Evolutionary conservation across 1,140 invertebrate species (phyloP).

Genomic region (Saccostrea glomerata): DNA sequence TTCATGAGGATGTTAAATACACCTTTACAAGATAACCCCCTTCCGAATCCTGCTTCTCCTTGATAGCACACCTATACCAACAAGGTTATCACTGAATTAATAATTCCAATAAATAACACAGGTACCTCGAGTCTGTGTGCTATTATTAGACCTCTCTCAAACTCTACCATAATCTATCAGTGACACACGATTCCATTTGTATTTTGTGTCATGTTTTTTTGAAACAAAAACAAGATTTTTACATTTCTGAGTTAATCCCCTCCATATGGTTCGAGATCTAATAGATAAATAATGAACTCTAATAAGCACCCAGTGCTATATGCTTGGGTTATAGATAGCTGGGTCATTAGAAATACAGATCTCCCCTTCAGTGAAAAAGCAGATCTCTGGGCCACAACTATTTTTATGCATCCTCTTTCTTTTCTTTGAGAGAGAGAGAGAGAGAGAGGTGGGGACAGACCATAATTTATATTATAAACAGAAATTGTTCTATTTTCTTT

Average conservation of each 20-base stretch:
- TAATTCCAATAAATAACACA: conserved; percentile 16
- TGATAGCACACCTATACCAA: not conserved
- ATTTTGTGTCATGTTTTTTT: conserved; percentile 3
- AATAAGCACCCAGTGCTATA: not conserved
- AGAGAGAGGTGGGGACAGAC: too few relatives aligned
- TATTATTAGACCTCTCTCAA: conserved; percentile 5
- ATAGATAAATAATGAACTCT: conserved; percentile 32
- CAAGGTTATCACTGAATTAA: conserved; percentile 11
- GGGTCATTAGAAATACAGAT: conserved; percentile 34
- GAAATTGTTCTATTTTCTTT: too few relatives aligned
- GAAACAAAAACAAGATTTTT: conserved; percentile 20
- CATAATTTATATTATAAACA: too few relatives aligned
- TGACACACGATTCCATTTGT: not conserved
- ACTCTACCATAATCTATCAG: conserved; percentile 16
- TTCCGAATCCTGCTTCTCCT: conserved; percentile 14
- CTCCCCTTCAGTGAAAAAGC: conserved; percentile 10
- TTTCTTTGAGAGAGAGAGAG: not conserved
- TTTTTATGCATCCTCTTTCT: not conserved
- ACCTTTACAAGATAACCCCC: conserved; percentile 15
- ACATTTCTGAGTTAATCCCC: conserved; percentile 3
- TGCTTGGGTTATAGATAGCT: conserved; percentile 27
- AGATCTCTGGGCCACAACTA: not conserved
- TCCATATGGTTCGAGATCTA: conserved; percentile 12
- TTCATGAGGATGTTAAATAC: conserved; percentile 25
- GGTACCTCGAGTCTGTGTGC: not conserved